These are phyloP conservation scores for Pitta sordida DNA, from an alignment of 2,113 vertebrate genomes.

Conservation along the genomic window DNA sequence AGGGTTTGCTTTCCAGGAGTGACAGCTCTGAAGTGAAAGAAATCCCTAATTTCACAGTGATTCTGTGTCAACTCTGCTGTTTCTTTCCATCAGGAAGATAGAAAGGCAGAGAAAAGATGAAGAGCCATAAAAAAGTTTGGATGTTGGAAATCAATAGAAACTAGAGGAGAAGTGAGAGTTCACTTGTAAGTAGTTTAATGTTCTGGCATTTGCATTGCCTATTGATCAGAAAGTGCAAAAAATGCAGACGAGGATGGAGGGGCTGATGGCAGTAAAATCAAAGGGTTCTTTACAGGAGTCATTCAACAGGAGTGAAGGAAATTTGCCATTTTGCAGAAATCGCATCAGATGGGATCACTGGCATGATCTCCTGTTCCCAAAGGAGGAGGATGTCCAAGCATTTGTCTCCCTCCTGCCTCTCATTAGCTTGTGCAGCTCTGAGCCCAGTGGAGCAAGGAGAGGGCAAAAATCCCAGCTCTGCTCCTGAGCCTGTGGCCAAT, in stretches of 20 bases:
- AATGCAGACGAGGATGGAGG: neutral
- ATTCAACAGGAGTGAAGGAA: neutral
- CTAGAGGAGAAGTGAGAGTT: neutral
- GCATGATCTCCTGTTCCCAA: neutral
- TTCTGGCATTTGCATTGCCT: constrained; percentile 1
- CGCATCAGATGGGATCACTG: neutral
- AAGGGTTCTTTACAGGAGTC: neutral
- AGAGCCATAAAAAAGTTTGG: neutral
- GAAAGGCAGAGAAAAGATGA: neutral
- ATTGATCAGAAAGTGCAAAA: constrained; percentile 15
- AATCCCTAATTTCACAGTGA: neutral
- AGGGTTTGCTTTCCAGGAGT: accelerated
- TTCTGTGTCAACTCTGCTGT: neutral
- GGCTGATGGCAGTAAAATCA: constrained; percentile 16
- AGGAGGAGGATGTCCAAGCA: neutral
- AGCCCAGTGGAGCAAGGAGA: neutral
- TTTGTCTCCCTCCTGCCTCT: neutral
- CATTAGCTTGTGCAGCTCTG: neutral
- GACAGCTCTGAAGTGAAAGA: neutral
- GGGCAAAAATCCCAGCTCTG: neutral
- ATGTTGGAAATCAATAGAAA: neutral
- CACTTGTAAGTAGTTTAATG: neutral
- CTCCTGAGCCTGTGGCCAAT: neutral
- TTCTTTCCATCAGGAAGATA: neutral
- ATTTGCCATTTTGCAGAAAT: neutral